Evolutionary conservation across 2,888 invertebrate genomes (phyloP).

Genomic region (Galerucella nymphaeae): DNA sequence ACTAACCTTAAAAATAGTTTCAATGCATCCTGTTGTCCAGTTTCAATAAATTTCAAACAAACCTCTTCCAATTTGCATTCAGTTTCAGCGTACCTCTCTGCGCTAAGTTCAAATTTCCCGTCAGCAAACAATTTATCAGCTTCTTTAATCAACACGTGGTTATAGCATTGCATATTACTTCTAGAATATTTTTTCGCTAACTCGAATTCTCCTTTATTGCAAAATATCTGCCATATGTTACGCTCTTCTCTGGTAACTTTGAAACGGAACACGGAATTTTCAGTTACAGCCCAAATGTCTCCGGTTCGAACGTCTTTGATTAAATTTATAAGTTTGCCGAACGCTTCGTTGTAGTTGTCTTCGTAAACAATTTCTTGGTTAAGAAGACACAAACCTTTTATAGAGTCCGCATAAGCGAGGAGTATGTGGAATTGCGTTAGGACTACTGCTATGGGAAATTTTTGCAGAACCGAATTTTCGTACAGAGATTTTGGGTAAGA

Average conservation of each 20-base stretch:
- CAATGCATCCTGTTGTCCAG: conserved; percentile 83
- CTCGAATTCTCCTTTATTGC: conserved; percentile 86
- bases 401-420: conserved; percentile 83
- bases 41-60: conserved; percentile 88
- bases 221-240: conserved; percentile 89
- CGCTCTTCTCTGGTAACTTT: conserved; percentile 86
- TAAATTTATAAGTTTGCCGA: conserved; percentile 83
- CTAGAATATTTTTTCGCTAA: conserved; percentile 86
- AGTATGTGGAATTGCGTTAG: conserved; percentile 92
- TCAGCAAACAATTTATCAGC: conserved; percentile 86
- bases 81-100: conserved; percentile 89
- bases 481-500: conserved; percentile 62
- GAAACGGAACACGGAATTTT: conserved; percentile 86
- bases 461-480: conserved; percentile 58
- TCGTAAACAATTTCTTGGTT: conserved; percentile 89
- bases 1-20: conserved; percentile 73
- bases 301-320: conserved; percentile 81
- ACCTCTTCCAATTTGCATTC: conserved; percentile 94
- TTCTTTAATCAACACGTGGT: conserved; percentile 87
- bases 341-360: conserved; percentile 83
- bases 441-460: conserved; percentile 77
- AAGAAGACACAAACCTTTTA: conserved; percentile 85
- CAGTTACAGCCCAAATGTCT: conserved; percentile 88
- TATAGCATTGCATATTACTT: conserved; percentile 83
- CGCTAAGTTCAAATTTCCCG: conserved; percentile 84